A percentile compares a stretch with the other conserved stretches of the same genome.
Conservation (phyloP, 2,797 vertebrate genomes). For the Microcaecilia unicolor region DNA sequence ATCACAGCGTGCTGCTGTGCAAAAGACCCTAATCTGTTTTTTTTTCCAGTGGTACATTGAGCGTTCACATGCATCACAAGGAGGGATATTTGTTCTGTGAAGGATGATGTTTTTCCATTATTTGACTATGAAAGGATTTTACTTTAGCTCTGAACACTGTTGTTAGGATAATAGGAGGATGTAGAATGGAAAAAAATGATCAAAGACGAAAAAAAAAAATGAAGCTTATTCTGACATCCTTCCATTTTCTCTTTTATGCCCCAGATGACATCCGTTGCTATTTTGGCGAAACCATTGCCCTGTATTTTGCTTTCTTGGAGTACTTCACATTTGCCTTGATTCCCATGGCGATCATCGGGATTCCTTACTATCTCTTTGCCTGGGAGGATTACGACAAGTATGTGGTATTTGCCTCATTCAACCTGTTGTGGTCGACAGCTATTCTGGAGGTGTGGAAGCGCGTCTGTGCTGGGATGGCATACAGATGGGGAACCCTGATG, state of each 20-base stretch:
- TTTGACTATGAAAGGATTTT: no score
- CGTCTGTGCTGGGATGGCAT: slow-evolving; percentile 70
- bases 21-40: no score
- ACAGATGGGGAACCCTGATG: slow-evolving; percentile 82
- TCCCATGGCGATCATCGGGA: slow-evolving; percentile 87
- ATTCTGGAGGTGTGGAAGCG: slow-evolving; percentile 94
- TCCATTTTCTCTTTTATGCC: slow-evolving; percentile 3
- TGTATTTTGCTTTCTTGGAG: slow-evolving; percentile 93
- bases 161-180: no score
- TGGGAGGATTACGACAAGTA: slow-evolving; percentile 96
- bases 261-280: slow-evolving; percentile 82
- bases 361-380: slow-evolving; percentile 88
- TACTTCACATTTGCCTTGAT: slow-evolving; percentile 89
- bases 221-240: no score
- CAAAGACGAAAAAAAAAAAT: no score
- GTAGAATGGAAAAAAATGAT: no score
- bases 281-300: slow-evolving; percentile 82
- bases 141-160: no score
- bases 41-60: no score
- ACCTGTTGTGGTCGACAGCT: slow-evolving; percentile 88
- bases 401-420: slow-evolving; percentile 82
- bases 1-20: no score
- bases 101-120: no score
- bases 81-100: no score
- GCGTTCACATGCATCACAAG: no score